Evolutionary conservation across 2,888 invertebrate species (phyloP).

Genomic region (Monochamus alternatus): DNA sequence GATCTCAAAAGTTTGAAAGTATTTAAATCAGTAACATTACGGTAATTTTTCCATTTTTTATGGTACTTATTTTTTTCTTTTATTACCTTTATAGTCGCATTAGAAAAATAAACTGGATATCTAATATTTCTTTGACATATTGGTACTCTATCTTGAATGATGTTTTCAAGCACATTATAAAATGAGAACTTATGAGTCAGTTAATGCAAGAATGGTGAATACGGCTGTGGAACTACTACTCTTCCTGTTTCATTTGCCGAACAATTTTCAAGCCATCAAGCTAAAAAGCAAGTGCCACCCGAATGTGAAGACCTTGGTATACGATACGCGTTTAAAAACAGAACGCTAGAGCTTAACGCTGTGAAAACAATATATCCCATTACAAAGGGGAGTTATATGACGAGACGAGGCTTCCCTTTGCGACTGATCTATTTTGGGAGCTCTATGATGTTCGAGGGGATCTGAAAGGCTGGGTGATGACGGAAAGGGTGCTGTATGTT

Average conservation of each 20-base stretch:
- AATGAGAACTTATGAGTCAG: too few relatives aligned
- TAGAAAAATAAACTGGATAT: too few relatives aligned
- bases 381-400: constrained; percentile 2
- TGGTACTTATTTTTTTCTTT: too few relatives aligned
- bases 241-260: background rate
- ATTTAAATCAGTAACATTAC: too few relatives aligned
- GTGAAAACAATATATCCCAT: constrained; percentile 22
- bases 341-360: background rate
- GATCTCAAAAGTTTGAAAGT: too few relatives aligned
- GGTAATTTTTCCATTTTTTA: too few relatives aligned
- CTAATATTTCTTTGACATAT: too few relatives aligned
- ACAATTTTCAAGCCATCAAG: background rate
- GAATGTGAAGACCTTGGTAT: background rate
- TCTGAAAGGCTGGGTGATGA: background rate
- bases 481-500: background rate
- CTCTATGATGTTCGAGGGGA: constrained; percentile 9
- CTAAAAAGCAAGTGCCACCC: background rate
- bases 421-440: constrained; percentile 12
- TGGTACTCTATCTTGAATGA: too few relatives aligned
- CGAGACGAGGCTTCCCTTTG: constrained; percentile 5
- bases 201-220: too few relatives aligned
- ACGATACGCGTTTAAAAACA: background rate
- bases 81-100: too few relatives aligned
- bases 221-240: too few relatives aligned
- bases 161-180: too few relatives aligned